Evolutionary conservation across 2,888 invertebrate species (phyloP).

Genomic region (Philaethria dido): DNA sequence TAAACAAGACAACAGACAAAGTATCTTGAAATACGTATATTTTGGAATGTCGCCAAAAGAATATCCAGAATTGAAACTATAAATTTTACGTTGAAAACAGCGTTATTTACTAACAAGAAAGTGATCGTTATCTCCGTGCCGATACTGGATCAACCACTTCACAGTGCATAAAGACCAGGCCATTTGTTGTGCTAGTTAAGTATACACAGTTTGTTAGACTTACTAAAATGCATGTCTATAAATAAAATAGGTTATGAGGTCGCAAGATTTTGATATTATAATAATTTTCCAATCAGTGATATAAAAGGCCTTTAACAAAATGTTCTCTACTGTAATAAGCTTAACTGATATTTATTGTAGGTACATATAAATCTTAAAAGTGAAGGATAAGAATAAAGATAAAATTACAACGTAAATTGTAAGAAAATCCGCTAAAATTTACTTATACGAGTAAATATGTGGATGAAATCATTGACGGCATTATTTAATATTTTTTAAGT

Average conservation of each 20-base stretch:
- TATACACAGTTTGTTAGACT: conserved; percentile 22
- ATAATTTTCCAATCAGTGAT: background rate
- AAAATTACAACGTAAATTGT: no score
- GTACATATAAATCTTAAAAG: no score
- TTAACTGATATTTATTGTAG: no score
- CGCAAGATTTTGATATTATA: background rate
- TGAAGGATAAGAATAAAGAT: no score
- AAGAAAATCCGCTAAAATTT: no score
- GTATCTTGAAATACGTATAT: conserved; percentile 42
- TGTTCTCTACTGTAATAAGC: no score
- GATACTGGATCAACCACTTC: conserved; percentile 36
- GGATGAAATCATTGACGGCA: no score
- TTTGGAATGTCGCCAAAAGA: conserved; percentile 43
- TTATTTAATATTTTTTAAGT: background rate
- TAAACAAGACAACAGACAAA: conserved; percentile 45
- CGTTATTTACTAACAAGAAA: conserved; percentile 43
- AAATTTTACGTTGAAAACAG: conserved; percentile 40
- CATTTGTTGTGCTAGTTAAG: conserved; percentile 27
- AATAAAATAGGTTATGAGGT: conserved; percentile 15
- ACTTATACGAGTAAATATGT: no score
- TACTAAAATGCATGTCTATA: conserved; percentile 12
- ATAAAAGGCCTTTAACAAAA: background rate
- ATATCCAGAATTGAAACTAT: conserved; percentile 41
- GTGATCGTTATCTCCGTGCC: conserved; percentile 41
- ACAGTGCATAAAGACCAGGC: conserved; percentile 31